These are phyloP conservation scores for Zaprionus lineosus DNA, from an alignment of 2,888 invertebrate genomes.

Conservation along the genomic window DNA sequence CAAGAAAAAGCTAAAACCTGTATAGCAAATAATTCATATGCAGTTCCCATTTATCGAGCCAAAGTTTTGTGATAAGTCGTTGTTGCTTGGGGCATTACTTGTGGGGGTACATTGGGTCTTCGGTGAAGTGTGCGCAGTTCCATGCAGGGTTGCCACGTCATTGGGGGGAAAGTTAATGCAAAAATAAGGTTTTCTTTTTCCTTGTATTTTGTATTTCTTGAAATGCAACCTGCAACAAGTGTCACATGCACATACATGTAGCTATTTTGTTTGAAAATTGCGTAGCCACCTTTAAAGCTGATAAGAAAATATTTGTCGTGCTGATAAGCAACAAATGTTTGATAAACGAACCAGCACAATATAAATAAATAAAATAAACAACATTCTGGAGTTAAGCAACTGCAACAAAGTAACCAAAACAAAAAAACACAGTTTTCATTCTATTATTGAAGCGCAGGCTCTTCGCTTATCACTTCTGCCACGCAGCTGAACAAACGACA, in stretches of 20 bases:
- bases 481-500: conserved; percentile 46
- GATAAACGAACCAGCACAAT: conserved; percentile 14
- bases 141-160: no score
- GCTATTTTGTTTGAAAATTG: conserved; percentile 7
- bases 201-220: no score
- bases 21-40: background rate
- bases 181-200: no score
- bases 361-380: conserved; percentile 15
- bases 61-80: conserved; percentile 16
- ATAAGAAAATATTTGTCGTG: conserved; percentile 28
- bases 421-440: conserved; percentile 16
- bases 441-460: conserved; percentile 19
- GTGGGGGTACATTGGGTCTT: no score
- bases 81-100: background rate
- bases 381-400: conserved; percentile 10
- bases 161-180: no score
- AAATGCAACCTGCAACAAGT: background rate
- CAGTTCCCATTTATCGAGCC: conserved; percentile 3
- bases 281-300: conserved; percentile 7
- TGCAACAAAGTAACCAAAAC: conserved; percentile 28
- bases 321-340: conserved; percentile 43
- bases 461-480: conserved; percentile 28
- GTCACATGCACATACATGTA: background rate
- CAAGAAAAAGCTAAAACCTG: background rate
- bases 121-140: no score